Percentiles rank a stretch among this genome's conserved stretches.
phyloP scores from a whole-genome alignment of 2,113 vertebrate species.

The Pagrus major region DNA sequence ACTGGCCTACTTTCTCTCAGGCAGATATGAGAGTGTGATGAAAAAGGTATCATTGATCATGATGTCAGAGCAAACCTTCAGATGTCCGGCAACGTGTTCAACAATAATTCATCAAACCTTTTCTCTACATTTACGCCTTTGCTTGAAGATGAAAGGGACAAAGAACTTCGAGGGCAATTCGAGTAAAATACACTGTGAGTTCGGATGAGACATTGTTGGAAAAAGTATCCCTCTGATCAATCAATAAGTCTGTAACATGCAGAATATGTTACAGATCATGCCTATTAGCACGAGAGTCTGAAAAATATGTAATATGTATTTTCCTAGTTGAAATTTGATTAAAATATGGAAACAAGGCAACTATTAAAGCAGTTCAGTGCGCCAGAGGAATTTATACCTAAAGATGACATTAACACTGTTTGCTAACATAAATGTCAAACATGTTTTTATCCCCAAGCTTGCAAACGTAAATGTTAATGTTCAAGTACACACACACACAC shows the following conservation, averaged over 20 bases:
- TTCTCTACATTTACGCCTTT: constrained; percentile 48
- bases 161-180: neutral
- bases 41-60: constrained; percentile 65
- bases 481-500: neutral
- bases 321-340: neutral
- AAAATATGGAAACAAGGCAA: neutral
- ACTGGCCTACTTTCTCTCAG: constrained; percentile 29
- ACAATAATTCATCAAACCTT: constrained; percentile 48
- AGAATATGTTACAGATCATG: neutral
- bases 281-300: neutral
- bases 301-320: neutral
- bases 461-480: neutral
- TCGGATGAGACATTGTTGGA: neutral
- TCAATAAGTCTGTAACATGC: neutral
- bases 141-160: constrained; percentile 8
- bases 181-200: neutral
- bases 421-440: neutral
- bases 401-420: neutral
- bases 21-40: constrained; percentile 31
- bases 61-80: constrained; percentile 59
- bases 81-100: constrained; percentile 40
- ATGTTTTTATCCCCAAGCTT: neutral
- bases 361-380: constrained; percentile 1
- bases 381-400: neutral
- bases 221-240: neutral